These are phyloP conservation scores for Drosophila heteroneura DNA, from an alignment of 2,888 invertebrate genomes.

Conservation along the genomic window DNA sequence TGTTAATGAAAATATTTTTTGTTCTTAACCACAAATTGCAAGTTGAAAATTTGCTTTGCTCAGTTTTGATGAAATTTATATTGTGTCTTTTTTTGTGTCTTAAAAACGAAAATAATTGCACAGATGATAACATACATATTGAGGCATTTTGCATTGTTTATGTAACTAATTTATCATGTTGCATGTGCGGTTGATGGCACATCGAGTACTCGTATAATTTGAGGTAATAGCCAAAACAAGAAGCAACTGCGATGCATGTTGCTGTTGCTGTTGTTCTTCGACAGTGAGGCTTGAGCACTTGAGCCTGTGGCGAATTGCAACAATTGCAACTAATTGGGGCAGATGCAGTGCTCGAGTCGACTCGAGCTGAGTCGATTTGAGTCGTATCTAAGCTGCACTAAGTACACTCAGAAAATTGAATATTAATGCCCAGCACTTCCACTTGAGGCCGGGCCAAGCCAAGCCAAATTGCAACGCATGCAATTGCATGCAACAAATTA, in stretches of 20 bases:
- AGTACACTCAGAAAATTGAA: slow-evolving; percentile 76
- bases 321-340: slow-evolving; percentile 75
- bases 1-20: neutral
- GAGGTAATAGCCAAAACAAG: slow-evolving; percentile 32
- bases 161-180: slow-evolving; percentile 33
- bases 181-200: slow-evolving; percentile 32
- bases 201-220: slow-evolving; percentile 38
- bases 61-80: neutral
- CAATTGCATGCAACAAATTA: slow-evolving; percentile 75
- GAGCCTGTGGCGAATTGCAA: slow-evolving; percentile 56
- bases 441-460: slow-evolving; percentile 59
- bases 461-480: slow-evolving; percentile 60
- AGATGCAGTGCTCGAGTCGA: slow-evolving; percentile 27
- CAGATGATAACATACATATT: neutral
- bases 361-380: slow-evolving; percentile 2
- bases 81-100: neutral
- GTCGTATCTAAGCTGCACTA: slow-evolving; percentile 63
- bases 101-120: neutral
- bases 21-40: fast-evolving
- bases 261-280: slow-evolving; percentile 9
- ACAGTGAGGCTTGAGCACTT: slow-evolving; percentile 37
- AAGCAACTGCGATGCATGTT: slow-evolving; percentile 24
- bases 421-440: slow-evolving; percentile 68
- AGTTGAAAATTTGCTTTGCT: neutral
- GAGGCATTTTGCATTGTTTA: slow-evolving; percentile 7